phyloP scores from a whole-genome alignment of 2,888 invertebrate genomes.

The Salpingus planirostris region DNA sequence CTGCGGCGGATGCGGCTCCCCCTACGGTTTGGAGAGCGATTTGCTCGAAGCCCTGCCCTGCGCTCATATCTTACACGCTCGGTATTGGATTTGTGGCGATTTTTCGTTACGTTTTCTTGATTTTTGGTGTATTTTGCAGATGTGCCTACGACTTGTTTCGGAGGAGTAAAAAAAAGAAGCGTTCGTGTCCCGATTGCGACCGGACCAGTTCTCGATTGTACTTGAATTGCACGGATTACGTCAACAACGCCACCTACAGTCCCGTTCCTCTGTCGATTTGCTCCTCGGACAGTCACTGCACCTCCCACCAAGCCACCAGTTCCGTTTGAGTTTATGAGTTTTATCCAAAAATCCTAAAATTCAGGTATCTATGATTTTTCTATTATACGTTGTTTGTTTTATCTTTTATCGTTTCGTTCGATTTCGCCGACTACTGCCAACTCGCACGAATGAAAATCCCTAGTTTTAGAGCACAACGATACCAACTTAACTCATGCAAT shows the following conservation, averaged over 20 bases:
- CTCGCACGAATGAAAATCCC: too few species aligned
- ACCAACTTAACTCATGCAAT: too few species aligned
- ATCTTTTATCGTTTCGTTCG: too few species aligned
- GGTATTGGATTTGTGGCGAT: constrained; percentile 41
- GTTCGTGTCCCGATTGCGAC: constrained; percentile 63
- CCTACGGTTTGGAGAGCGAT: constrained; percentile 63
- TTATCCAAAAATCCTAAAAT: constrained; percentile 13
- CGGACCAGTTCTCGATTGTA: constrained; percentile 58
- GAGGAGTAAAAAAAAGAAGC: constrained; percentile 53
- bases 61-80: constrained; percentile 78
- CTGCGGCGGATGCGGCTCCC: constrained; percentile 75
- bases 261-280: constrained; percentile 43
- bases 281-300: constrained; percentile 40
- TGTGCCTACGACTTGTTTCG: constrained; percentile 61
- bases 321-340: constrained; percentile 39
- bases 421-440: too few species aligned
- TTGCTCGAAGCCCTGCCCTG: constrained; percentile 75
- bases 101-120: not conserved
- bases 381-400: too few species aligned
- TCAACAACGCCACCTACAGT: constrained; percentile 38
- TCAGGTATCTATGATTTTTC: too few species aligned
- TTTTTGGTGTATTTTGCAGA: constrained; percentile 41
- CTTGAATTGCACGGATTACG: constrained; percentile 42
- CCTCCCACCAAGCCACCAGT: constrained; percentile 47
- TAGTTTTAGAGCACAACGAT: too few species aligned